Base-by-base conservation (phyloP, 2,888 invertebrate species). In the Acronicta leporina region DNA sequence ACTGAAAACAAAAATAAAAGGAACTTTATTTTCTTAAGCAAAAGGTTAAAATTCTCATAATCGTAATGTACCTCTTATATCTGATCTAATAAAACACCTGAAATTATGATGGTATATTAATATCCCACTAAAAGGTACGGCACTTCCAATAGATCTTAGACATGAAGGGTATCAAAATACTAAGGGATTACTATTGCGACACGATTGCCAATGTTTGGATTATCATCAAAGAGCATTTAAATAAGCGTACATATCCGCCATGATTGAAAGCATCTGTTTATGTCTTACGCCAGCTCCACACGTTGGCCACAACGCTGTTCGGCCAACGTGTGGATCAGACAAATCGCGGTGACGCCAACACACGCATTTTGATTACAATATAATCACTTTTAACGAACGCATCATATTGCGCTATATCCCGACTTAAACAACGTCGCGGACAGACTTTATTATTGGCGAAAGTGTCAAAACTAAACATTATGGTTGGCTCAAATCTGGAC, bases 141-240 rank as follows among this genome's bases (percentile, higher is more conserved):
- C 43, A 43, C 11, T 40, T n/a, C n/a, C 38, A 42, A 35, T 5
- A 53, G 27, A 71, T 42, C 11, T 16, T 8, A 33, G 45, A 67
- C 49, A 66, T 67, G 40, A 67, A 72, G 42, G 20, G 43, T 67
- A 72, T 67, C 67, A 57, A 43, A 44, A 52, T 72, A 66, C 67
- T n/a, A 66, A 27, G 16, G 30, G n/a, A 20, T 13, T 42, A 59
- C 48, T 35, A 67, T 68, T 68, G 47, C 47, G 53, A 73, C 73
- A 68, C 7, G 42, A 14, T 33, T 10, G 15, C 5, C 13, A 48
- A 48, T 58, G 49, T 67, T 65, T 72, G 35, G 46, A 55, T 51
- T 45, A 40, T 52, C 64, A 55, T 77, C 77, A 77, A 74, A 74
- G 69, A 53, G 57, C 55, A 11, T 35, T 57, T 53, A 60, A 53